A percentile compares a stretch with the other conserved stretches of the same genome.
Conservation (phyloP, 2,113 vertebrate species). For the Ammospiza nelsoni region DNA sequence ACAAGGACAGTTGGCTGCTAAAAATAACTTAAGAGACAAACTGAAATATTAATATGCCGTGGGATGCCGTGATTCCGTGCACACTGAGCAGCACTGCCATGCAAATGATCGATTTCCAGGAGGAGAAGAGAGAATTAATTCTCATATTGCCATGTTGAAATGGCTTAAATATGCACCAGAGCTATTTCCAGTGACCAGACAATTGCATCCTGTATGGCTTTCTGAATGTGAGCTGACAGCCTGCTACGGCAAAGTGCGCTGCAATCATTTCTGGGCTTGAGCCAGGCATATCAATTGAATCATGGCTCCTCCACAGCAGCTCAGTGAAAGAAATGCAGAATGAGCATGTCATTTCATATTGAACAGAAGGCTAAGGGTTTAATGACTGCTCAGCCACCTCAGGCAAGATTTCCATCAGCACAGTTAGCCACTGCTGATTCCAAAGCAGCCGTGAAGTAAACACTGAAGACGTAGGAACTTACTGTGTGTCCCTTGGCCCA, state of each 20-base stretch:
- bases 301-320: neutral
- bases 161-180: conserved; percentile 10
- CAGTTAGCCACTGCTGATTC: conserved; percentile 1
- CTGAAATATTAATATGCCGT: conserved; percentile 30
- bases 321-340: conserved; percentile 12
- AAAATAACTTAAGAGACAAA: neutral
- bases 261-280: conserved; percentile 11
- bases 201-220: conserved; percentile 8
- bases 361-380: conserved; percentile 36
- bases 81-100: neutral
- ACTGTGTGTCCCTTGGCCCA: neutral
- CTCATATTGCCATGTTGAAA: neutral
- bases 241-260: neutral
- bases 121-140: conserved; percentile 1
- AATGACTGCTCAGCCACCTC: neutral
- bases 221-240: conserved; percentile 20
- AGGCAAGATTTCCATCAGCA: conserved; percentile 12
- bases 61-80: neutral
- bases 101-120: neutral
- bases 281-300: conserved; percentile 41
- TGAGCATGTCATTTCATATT: neutral
- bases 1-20: conserved; percentile 1
- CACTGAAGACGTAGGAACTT: neutral
- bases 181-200: conserved; percentile 43
- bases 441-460: conserved; percentile 6